Percentiles rank a stretch among this genome's conserved stretches.
These are phyloP conservation scores for Venustoraphidia nigricollis DNA, from an alignment of 2,888 invertebrate genomes.

Conservation along the genomic window DNA sequence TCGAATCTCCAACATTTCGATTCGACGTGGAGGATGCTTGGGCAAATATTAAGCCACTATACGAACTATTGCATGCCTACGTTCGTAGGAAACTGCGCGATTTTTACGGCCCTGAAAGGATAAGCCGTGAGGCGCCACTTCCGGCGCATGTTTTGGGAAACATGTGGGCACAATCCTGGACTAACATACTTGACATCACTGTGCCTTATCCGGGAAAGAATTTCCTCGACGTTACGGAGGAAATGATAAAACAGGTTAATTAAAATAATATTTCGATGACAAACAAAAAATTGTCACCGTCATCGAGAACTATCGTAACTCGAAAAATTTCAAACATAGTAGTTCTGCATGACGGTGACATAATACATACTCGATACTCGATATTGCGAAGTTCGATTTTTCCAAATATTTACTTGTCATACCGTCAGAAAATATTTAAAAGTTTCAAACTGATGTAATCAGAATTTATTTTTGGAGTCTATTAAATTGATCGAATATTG, in stretches of 20 bases:
- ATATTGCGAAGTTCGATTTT: too few species aligned
- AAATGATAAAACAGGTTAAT: constrained; percentile 58
- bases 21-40: constrained; percentile 68
- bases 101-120: constrained; percentile 69
- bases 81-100: constrained; percentile 70
- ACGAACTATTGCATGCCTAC: constrained; percentile 79
- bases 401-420: too few species aligned
- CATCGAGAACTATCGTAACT: too few species aligned
- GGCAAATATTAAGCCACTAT: constrained; percentile 73
- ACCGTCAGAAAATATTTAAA: too few species aligned
- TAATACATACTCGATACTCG: too few species aligned
- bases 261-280: too few species aligned
- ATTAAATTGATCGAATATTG: too few species aligned
- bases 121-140: constrained; percentile 63
- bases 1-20: constrained; percentile 61
- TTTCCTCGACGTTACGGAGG: constrained; percentile 67
- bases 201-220: constrained; percentile 76
- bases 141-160: constrained; percentile 79
- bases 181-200: constrained; percentile 62
- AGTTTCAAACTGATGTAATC: too few species aligned
- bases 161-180: constrained; percentile 84
- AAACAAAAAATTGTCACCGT: too few species aligned
- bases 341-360: too few species aligned
- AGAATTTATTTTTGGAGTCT: too few species aligned
- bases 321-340: too few species aligned